phyloP scores from a whole-genome alignment of 2,797 vertebrate genomes.

The Arctocebus calabarensis region DNA sequence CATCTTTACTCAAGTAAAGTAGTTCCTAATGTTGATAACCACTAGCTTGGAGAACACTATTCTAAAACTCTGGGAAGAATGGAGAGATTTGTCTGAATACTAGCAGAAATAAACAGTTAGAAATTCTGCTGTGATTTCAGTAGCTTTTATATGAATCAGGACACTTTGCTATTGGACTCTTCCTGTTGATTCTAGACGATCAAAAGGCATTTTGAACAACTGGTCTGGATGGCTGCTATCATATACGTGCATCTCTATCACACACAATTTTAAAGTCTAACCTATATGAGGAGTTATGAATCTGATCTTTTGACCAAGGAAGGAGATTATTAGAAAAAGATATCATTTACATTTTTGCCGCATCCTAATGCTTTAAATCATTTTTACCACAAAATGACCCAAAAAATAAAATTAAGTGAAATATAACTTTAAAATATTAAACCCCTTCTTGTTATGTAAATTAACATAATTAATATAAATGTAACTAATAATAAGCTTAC shows the following conservation, averaged over 20 bases:
- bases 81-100: neutral
- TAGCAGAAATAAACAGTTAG: neutral
- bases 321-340: neutral
- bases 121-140: neutral
- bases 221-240: neutral
- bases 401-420: conserved; percentile 38
- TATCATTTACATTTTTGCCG: neutral
- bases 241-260: neutral
- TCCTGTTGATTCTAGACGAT: neutral
- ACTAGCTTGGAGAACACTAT: neutral
- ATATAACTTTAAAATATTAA: neutral
- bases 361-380: neutral
- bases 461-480: neutral
- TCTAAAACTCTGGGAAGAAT: neutral
- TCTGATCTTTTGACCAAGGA: neutral
- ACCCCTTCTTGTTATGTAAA: neutral
- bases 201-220: neutral
- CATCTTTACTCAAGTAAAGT: neutral
- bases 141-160: neutral
- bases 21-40: neutral
- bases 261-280: neutral
- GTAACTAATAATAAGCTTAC: neutral
- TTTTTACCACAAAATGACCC: neutral
- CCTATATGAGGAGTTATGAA: neutral
- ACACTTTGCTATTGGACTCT: neutral